Base-by-base conservation (phyloP, 2,888 invertebrate genomes). In the Sepiola atlantica region DNA sequence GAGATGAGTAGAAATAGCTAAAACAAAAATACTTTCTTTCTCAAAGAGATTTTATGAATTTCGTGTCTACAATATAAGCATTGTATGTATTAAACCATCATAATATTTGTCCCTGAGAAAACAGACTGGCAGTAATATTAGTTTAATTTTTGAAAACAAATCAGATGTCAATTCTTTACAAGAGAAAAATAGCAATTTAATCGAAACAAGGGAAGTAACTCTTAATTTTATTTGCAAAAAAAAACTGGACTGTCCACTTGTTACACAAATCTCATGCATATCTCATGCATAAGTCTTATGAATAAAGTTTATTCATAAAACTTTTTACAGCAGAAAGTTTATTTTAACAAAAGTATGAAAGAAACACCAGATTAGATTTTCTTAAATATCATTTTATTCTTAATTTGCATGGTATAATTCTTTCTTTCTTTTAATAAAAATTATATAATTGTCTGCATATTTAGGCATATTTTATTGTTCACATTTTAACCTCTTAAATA, bases 201-300 rank as follows among this genome's bases (percentile, higher is more conserved):
- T 32, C n/a, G 77, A n/a, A n/a, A 77, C n/a, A 77, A 77, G 77
- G 77, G 77, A n/a, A 77, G 77, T 77, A 77, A 77, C 77, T 77
- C 77, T 77, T n/a, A 18, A 77, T n/a, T 77, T 77, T n/a, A n/a
- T 77, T n/a, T 8, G 4, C 2, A 45, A 45, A 18, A 77, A n/a
- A 32, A 1, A 77, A n/a, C 32, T 32, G 77, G n/a, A 77, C 77
- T 77, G 77, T 77, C 77, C n/a, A 77, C n/a, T 77, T 77, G 12
- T 77, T 77, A 77, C n/a, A 77, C 45, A 45, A 45, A 45, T 12
- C n/a, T 12, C n/a, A 32, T 45, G n/a, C 14, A n/a, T 61, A 24
- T 12, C n/a, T 12, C n/a, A 32, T 45, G n/a, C 14, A n/a, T 61
- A 24, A n/a, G n/a, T n/a, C n/a, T n/a, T n/a, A n/a, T n/a, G n/a